Conservation (phyloP, 2,797 vertebrate genomes). For the Etheostoma nigrum region DNA sequence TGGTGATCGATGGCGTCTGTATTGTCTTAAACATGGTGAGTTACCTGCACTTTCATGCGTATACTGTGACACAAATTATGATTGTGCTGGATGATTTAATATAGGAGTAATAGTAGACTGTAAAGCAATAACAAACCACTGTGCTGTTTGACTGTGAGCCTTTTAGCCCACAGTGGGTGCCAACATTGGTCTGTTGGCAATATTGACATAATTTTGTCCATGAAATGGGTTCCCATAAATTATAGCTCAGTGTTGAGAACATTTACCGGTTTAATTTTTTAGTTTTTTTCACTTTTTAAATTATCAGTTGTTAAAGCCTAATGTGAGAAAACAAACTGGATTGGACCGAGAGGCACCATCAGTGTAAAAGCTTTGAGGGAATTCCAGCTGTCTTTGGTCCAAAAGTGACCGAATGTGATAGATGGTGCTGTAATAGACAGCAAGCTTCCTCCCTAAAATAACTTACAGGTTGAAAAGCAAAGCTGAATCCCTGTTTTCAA, state of each 20-base stretch:
- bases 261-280: neutral
- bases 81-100: constrained; percentile 9
- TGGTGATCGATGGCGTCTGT: constrained; percentile 79
- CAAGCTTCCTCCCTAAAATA: constrained; percentile 6
- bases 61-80: neutral
- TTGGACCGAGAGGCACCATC: neutral
- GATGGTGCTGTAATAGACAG: neutral
- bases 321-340: constrained; percentile 2
- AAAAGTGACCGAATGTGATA: constrained; percentile 4
- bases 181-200: neutral
- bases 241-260: neutral
- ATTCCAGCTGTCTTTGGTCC: neutral
- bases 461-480: neutral
- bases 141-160: neutral
- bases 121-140: constrained; percentile 11
- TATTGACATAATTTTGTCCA: constrained; percentile 5
- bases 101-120: neutral
- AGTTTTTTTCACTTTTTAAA: neutral
- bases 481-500: constrained; percentile 9
- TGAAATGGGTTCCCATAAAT: constrained; percentile 19
- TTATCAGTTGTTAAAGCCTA: constrained; percentile 6
- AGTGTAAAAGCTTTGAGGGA: neutral
- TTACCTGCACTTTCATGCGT: constrained; percentile 9
- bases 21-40: constrained; percentile 81
- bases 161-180: neutral